Evolutionary conservation across 37 sponge, comb jelly and placozoan genomes (phyloP).

Genomic region (Aphrocallistes beatrix): DNA sequence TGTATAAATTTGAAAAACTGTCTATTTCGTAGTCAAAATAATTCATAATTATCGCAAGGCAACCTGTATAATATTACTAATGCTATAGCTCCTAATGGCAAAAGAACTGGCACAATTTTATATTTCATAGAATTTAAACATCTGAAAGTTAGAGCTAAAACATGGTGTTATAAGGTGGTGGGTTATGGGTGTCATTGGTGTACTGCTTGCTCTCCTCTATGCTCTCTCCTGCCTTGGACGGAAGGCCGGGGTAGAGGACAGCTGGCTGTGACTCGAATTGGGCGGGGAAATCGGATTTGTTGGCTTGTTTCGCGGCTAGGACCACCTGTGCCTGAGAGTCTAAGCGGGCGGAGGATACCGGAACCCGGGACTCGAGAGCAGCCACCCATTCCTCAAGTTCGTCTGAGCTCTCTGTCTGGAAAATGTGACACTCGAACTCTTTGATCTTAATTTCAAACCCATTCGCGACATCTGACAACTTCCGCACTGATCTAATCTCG

Average conservation of each 20-base stretch:
- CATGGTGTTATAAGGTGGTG: background rate
- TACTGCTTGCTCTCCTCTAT: background rate
- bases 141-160: background rate
- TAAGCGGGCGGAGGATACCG: background rate
- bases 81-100: too few species aligned
- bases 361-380: background rate
- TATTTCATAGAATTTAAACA: too few species aligned
- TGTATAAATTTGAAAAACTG: too few species aligned
- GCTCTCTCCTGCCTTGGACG: background rate
- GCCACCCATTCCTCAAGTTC: slow-evolving; percentile 12
- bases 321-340: background rate
- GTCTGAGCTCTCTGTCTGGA: background rate
- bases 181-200: background rate
- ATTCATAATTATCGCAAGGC: too few species aligned
- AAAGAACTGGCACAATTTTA: too few species aligned
- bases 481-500: background rate
- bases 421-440: background rate
- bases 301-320: background rate
- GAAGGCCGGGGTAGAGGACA: background rate
- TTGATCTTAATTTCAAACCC: background rate
- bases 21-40: too few species aligned
- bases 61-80: too few species aligned
- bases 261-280: background rate
- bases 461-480: background rate
- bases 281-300: background rate